Base-by-base conservation (phyloP, 2,113 vertebrate genomes). In the Corythaixoides concolor region DNA sequence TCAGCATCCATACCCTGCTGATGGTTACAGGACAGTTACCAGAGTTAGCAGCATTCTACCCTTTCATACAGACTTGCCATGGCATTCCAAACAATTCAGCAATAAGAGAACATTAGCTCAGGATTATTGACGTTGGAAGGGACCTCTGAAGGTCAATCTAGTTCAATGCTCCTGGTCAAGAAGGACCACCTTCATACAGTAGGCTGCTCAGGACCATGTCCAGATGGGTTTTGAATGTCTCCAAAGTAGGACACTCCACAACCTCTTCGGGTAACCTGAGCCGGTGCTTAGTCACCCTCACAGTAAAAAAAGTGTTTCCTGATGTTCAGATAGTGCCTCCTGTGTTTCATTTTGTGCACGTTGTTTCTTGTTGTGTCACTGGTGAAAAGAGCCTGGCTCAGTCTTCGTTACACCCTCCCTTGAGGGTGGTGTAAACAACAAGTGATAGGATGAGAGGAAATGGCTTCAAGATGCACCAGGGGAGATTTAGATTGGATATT, bases 11-110 rank as follows among this genome's bases (percentile, higher is more conserved):
- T 41, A 69, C 80, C 90, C 86, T 66, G 76, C 21, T 81, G 90
- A 79, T 92, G 69, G 78, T 83, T 70, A 60, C 15, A 73, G 24
- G 24, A 20, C 35, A 74, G 32, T 68, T 52, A 55, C 7, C 19
- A 69, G 60, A 33, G 6, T 37, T 59, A 70, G 26, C 15, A 80
- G 22, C 22, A 66, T 80, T 53, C 66, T 63, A 18, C 72, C 47
- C 55, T 92, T 86, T 79, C 74, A 79, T 92, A 84, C 82, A 66
- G 81, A 91, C 53, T 67, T 88, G 50, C 55, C 13, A 50, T 43
- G 76, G 66, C 92, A 92, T 86, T 93, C 86, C 67, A 84, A 89
- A 64, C 77, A 93, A 86, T 75, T 92, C 60, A 92, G 62, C 60
- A 90, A 27, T 77, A 59, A 49, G 16, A 84, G 50, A 69, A 80